Percentiles rank a stretch among this genome's conserved stretches.
Evolutionary conservation across 2,113 vertebrate genomes (phyloP).

Genomic region (Psammodynastes pulverulentus): DNA sequence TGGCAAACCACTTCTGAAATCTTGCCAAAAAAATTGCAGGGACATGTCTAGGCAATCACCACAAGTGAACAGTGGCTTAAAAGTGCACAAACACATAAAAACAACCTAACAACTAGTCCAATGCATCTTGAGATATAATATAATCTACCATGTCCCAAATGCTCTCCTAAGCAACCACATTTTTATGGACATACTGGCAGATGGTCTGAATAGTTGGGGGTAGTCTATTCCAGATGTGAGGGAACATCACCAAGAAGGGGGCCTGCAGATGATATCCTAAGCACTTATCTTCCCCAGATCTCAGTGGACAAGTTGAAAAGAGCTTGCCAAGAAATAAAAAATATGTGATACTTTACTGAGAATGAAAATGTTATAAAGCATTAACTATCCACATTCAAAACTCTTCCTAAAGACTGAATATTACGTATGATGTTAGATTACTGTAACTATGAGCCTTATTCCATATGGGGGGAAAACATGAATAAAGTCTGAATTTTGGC

Average conservation of each 20-base stretch:
- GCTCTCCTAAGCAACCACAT: background rate
- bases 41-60: background rate
- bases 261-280: background rate
- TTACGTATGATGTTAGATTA: background rate
- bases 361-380: background rate
- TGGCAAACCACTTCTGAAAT: background rate
- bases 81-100: background rate
- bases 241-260: background rate
- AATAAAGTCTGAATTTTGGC: background rate
- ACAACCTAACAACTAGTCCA: background rate
- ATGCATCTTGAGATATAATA: background rate
- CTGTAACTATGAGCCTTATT: background rate
- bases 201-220: background rate
- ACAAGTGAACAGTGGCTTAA: background rate
- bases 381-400: background rate
- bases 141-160: background rate
- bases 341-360: background rate
- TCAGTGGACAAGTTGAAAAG: constrained; percentile 39
- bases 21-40: background rate
- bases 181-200: background rate
- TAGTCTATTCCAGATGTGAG: background rate
- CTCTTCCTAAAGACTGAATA: background rate
- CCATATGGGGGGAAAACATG: background rate
- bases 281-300: background rate
- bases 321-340: constrained; percentile 59